Evolutionary conservation across 1,140 invertebrate species (phyloP).

Genomic region (Drosophila subobscura): DNA sequence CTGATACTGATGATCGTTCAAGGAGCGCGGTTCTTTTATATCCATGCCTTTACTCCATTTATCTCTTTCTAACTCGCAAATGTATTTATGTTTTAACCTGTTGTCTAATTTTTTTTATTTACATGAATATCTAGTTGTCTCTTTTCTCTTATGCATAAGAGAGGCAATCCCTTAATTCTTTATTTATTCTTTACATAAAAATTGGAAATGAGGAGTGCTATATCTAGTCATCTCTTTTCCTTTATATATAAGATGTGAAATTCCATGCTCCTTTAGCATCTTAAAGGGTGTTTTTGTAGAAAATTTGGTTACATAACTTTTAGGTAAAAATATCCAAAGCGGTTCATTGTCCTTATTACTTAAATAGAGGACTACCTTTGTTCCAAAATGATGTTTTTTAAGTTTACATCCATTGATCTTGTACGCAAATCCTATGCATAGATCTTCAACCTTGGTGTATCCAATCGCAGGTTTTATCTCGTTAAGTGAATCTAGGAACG

Average conservation of each 20-base stretch:
- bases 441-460: conserved; percentile 2
- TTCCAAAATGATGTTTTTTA: background rate
- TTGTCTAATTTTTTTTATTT: too few relatives aligned
- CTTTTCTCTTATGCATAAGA: too few relatives aligned
- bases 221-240: conserved; percentile 6
- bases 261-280: conserved; percentile 5
- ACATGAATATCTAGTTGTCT: too few relatives aligned
- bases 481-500: background rate
- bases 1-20: too few relatives aligned
- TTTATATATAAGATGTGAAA: conserved; percentile 11
- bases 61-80: too few relatives aligned
- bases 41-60: too few relatives aligned
- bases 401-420: conserved; percentile 3
- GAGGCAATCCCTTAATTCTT: background rate
- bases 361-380: too few relatives aligned
- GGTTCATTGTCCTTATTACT: too few relatives aligned
- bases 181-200: background rate
- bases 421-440: background rate
- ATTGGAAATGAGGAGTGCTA: background rate
- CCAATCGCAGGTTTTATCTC: background rate
- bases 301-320: conserved; percentile 8
- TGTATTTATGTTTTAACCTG: too few relatives aligned
- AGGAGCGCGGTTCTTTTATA: too few relatives aligned
- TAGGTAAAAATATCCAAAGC: conserved; percentile 8
- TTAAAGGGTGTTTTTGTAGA: background rate